Base-by-base conservation (phyloP, 1,140 invertebrate genomes). In the Argopecten irradians region DNA sequence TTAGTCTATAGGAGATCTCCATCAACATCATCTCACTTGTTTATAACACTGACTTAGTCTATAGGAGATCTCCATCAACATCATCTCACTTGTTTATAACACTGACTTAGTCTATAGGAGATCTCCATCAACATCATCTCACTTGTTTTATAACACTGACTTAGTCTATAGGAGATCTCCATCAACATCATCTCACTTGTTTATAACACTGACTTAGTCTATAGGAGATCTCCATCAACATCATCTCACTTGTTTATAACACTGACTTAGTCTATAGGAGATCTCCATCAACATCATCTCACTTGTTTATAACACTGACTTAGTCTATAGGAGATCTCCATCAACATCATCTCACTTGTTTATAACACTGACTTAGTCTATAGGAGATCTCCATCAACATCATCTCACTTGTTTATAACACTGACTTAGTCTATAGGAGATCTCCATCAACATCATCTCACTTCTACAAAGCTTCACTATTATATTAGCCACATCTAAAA, bases 401-500 rank as follows among this genome's bases (percentile, higher is more conserved):
- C 8, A 5, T 3, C 55, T n/a, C 1, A 5, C 28, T n/a, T 16
- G n/a, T 8, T 39, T 71, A 28, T 71, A 8, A 22, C 28, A 71
- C 55, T 5, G 55, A 3, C 7, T 1, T 28, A 46, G 13, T 11
- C 7, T 28, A n/a, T 28, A 16, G 19, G 2, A 8, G 22, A 8
- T 19, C 14, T 16, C 55, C 28, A 3, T 71, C 28, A 71, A 71
- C 55, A 28, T 71, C n/a, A 8, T 71, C 55, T 71, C 5, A 16
- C 55, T 28, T 71, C 55, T 71, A 71, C 22, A 71, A 71, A 71
- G 55, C 55, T 71, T n/a, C n/a, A n/a, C 5, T 28, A 71, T n/a
- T 71, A 71, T n/a, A 71, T 71, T n/a, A n/a, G 55, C 55, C n/a
- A 71, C 55, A n/a, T 71, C n/a, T 71, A 71, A 5, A 71, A 71